phyloP scores from a whole-genome alignment of 2,797 vertebrate genomes.

The Pangasius macronema region DNA sequence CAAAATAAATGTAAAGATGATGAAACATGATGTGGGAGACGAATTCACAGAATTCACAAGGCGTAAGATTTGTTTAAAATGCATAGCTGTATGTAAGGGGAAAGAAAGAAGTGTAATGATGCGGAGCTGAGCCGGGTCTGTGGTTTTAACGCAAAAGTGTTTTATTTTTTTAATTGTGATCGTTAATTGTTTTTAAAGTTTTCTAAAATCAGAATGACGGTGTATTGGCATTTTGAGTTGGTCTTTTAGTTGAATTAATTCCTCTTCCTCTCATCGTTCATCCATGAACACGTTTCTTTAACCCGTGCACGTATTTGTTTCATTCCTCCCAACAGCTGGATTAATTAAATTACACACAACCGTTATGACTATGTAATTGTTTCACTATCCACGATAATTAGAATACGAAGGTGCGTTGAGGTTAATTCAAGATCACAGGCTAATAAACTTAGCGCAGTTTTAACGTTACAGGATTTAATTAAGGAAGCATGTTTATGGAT shows the following conservation, averaged over 20 bases:
- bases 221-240: neutral
- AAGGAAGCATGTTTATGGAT: neutral
- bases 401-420: constrained; percentile 41
- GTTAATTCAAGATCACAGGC: constrained; percentile 55
- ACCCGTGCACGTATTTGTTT: constrained; percentile 45
- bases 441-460: constrained; percentile 46
- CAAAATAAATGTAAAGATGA: neutral
- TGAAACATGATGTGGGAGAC: neutral
- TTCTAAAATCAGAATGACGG: neutral
- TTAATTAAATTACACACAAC: constrained; percentile 58
- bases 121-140: neutral
- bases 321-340: constrained; percentile 32
- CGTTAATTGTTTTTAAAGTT: neutral
- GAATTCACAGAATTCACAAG: neutral
- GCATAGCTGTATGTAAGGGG: neutral
- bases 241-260: neutral
- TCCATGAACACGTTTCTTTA: neutral
- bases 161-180: neutral
- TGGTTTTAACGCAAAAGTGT: neutral
- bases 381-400: constrained; percentile 47
- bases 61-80: neutral
- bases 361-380: constrained; percentile 50
- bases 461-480: constrained; percentile 32
- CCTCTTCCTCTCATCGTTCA: neutral
- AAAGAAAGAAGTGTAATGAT: neutral